phyloP scores from a whole-genome alignment of 2,797 vertebrate species.

The Novumbra hubbsi region DNA sequence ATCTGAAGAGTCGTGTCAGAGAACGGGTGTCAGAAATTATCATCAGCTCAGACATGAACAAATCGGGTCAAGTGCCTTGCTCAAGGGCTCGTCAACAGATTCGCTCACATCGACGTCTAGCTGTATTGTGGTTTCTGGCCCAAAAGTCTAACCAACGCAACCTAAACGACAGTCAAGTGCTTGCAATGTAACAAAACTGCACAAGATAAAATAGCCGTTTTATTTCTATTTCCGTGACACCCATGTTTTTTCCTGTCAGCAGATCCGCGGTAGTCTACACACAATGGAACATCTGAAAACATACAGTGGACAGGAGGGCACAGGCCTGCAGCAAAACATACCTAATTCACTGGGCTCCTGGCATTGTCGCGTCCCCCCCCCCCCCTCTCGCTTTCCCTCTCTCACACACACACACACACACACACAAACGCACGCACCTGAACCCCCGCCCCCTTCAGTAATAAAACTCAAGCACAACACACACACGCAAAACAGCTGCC shows the following conservation, averaged over 20 bases:
- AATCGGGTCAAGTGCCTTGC: too few relatives aligned
- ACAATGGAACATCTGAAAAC: constrained; percentile 32
- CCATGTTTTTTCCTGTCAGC: constrained; percentile 20
- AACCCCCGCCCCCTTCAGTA: constrained; percentile 42
- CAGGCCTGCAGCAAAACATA: constrained; percentile 17
- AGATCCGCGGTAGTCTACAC: background rate
- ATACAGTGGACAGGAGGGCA: background rate
- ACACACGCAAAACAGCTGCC: constrained; percentile 8
- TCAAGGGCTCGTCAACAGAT: too few relatives aligned
- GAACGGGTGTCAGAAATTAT: too few relatives aligned
- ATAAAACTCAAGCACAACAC: constrained; percentile 44
- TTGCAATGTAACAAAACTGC: too few relatives aligned
- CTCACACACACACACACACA: constrained; percentile 4
- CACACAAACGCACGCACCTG: constrained; percentile 34
- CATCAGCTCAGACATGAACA: too few relatives aligned
- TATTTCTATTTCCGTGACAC: too few relatives aligned
- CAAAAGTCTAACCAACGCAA: too few relatives aligned
- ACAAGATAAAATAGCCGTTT: too few relatives aligned
- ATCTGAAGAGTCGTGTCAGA: too few relatives aligned
- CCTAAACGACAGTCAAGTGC: too few relatives aligned
- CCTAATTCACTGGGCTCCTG: background rate
- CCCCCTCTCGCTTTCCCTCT: background rate
- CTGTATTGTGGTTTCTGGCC: too few relatives aligned
- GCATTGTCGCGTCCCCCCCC: background rate
- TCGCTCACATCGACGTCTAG: too few relatives aligned